Percentiles rank a stretch among this genome's conserved stretches.
Conservation (phyloP, 2,797 vertebrate species). For the Sarcoramphus papa region DNA sequence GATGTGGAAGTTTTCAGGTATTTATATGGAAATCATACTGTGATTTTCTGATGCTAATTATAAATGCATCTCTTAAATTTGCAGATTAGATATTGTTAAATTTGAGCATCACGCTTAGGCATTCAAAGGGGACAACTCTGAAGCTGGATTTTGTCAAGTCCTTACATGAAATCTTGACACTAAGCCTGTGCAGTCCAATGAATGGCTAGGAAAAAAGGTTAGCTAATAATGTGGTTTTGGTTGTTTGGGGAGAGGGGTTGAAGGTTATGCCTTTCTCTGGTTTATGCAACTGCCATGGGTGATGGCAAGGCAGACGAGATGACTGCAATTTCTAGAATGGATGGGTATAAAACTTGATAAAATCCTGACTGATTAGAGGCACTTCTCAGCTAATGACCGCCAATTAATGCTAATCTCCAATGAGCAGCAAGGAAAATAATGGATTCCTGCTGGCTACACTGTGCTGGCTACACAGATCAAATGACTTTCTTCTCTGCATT, state of each 20-base stretch:
- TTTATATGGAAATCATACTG: background rate
- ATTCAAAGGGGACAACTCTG: background rate
- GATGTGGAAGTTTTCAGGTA: background rate
- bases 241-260: background rate
- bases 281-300: background rate
- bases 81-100: background rate
- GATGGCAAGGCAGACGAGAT: background rate
- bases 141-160: background rate
- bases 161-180: background rate
- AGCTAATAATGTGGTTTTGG: background rate
- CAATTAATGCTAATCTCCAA: constrained; percentile 28
- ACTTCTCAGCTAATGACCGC: constrained; percentile 16
- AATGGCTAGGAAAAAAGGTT: background rate
- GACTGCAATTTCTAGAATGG: background rate
- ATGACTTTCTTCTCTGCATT: background rate
- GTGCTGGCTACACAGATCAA: background rate
- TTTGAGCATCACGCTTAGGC: background rate
- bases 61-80: background rate
- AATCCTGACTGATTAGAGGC: background rate
- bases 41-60: background rate
- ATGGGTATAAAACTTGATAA: background rate
- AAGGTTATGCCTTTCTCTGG: background rate
- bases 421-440: background rate
- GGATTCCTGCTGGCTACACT: background rate
- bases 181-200: background rate